phyloP scores from a whole-genome alignment of 2,113 vertebrate genomes.

The Myiagra hebetior region DNA sequence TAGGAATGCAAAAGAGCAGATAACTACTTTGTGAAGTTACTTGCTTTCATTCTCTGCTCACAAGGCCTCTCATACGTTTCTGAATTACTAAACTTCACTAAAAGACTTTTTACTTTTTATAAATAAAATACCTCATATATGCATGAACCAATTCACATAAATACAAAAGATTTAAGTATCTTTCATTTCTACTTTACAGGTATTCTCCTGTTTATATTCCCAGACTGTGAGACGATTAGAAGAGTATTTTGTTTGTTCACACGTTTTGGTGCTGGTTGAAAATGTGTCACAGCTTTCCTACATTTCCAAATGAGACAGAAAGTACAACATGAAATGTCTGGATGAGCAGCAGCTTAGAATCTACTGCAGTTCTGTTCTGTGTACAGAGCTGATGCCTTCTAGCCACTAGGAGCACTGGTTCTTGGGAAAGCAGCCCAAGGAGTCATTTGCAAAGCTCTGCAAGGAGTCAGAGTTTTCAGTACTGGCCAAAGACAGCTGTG shows the following conservation, averaged over 20 bases:
- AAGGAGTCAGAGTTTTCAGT: background rate
- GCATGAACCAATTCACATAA: background rate
- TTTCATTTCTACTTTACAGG: background rate
- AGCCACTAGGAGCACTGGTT: background rate
- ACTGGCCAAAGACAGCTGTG: background rate
- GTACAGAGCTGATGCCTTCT: background rate
- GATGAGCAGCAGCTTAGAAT: background rate
- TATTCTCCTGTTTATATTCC: background rate
- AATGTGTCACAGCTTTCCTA: background rate
- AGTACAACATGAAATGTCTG: background rate
- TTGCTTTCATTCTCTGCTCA: background rate
- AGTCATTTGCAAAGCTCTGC: background rate
- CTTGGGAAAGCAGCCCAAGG: background rate
- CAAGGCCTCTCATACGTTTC: background rate
- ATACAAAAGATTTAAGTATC: background rate
- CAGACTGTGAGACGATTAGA: background rate
- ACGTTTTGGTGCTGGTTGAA: background rate
- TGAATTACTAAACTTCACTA: background rate
- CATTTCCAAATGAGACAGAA: background rate
- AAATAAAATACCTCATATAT: background rate
- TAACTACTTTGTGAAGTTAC: background rate
- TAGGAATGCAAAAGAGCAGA: background rate
- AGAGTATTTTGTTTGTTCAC: background rate
- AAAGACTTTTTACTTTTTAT: background rate
- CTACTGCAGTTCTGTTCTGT: background rate